Conservation (phyloP, 2,888 invertebrate genomes). For the Coecobrya sp. region DNA sequence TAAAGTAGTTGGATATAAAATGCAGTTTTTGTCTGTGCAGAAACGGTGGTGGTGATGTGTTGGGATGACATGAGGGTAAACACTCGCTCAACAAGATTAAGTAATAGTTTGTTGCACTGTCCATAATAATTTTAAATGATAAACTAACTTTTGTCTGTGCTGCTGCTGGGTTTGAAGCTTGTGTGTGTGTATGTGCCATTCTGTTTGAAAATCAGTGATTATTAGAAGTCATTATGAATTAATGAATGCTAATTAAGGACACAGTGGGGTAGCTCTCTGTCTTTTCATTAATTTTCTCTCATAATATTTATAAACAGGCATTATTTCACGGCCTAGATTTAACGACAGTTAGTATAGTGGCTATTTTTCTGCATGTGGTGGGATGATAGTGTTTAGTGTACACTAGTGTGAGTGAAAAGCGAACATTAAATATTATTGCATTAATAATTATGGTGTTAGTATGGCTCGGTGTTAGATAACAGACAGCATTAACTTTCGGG, state of each 20-base stretch:
- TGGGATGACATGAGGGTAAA: too few relatives aligned
- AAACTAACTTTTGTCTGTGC: neutral
- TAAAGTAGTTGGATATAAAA: neutral
- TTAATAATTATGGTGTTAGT: too few relatives aligned
- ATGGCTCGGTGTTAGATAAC: too few relatives aligned
- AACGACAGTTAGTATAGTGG: too few relatives aligned
- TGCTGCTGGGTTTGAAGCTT: neutral
- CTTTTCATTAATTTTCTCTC: neutral
- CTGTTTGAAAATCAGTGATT: neutral
- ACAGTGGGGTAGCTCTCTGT: neutral
- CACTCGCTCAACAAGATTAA: neutral
- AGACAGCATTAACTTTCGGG: too few relatives aligned
- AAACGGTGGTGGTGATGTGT: neutral
- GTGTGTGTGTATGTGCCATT: neutral
- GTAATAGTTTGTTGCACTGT: neutral
- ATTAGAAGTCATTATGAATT: neutral
- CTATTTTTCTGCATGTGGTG: too few relatives aligned
- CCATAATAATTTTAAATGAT: neutral
- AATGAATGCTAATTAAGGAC: neutral
- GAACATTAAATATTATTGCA: too few relatives aligned
- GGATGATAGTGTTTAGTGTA: too few relatives aligned
- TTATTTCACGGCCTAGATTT: neutral
- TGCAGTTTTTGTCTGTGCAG: conserved; percentile 5
- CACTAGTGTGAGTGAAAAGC: too few relatives aligned
- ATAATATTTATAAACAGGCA: neutral